These are phyloP conservation scores for Cheirogaleus major DNA, from an alignment of 2,797 vertebrate genomes.

Conservation along the genomic window DNA sequence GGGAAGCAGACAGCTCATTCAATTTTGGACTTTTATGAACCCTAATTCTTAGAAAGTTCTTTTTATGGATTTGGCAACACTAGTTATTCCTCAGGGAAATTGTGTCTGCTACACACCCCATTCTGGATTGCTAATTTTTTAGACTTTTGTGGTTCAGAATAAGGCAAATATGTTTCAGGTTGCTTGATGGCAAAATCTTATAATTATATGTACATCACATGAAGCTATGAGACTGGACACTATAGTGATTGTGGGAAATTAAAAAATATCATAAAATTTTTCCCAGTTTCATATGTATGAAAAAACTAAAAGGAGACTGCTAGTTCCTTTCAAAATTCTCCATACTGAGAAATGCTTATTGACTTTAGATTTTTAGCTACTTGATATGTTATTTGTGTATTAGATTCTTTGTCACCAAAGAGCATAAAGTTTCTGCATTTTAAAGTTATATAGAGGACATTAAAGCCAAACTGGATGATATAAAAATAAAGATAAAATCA, in stretches of 20 bases:
- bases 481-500: background rate
- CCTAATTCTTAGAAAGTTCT: constrained; percentile 35
- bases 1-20: constrained; percentile 42
- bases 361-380: background rate
- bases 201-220: background rate
- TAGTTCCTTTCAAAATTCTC: background rate
- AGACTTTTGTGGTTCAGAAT: constrained; percentile 2
- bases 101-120: background rate
- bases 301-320: background rate
- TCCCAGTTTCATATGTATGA: background rate
- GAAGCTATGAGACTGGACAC: background rate
- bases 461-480: background rate
- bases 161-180: background rate
- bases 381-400: background rate
- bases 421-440: background rate
- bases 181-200: background rate
- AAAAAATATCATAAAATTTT: background rate
- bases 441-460: background rate
- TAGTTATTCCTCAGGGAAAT: constrained; percentile 9
- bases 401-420: background rate
- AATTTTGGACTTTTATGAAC: constrained; percentile 11
- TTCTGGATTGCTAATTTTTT: background rate
- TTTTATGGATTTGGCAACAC: constrained; percentile 45
- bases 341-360: background rate
- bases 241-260: background rate